These are phyloP conservation scores for Drosophila prolongata DNA, from an alignment of 2,888 invertebrate species.

Conservation along the genomic window DNA sequence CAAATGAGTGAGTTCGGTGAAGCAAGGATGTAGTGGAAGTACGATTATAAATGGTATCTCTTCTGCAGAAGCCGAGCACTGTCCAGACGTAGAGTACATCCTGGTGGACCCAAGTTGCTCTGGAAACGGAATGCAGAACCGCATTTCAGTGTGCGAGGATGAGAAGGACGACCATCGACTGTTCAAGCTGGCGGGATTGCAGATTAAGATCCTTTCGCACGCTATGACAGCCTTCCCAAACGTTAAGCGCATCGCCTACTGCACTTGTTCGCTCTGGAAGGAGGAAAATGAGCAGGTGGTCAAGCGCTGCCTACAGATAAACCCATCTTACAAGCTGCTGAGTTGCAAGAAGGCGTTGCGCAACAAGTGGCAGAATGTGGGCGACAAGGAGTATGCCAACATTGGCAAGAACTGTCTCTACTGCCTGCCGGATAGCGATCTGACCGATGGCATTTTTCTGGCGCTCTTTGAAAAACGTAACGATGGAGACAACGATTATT, in stretches of 20 bases:
- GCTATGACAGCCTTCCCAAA: conserved; percentile 93
- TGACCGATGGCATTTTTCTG: conserved; percentile 97
- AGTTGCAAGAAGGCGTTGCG: conserved; percentile 87
- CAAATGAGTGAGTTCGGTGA: conserved; percentile 85
- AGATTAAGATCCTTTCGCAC: conserved; percentile 93
- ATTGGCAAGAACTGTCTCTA: conserved; percentile 92
- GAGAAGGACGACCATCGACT: conserved; percentile 86
- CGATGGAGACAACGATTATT: conserved; percentile 33
- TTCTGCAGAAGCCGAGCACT: conserved; percentile 65
- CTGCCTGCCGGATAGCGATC: conserved; percentile 90
- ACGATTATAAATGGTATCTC: too few species aligned
- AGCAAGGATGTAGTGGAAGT: too few species aligned
- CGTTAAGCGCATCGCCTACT: conserved; percentile 95
- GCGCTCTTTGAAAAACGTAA: conserved; percentile 91
- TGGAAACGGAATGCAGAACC: conserved; percentile 92
- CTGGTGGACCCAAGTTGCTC: conserved; percentile 99
- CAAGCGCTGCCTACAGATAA: conserved; percentile 76
- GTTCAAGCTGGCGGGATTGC: conserved; percentile 89
- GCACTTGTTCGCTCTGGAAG: conserved; percentile 95
- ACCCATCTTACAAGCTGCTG: conserved; percentile 87
- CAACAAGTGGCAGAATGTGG: conserved; percentile 89
- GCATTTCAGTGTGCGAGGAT: conserved; percentile 85
- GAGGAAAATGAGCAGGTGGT: conserved; percentile 97
- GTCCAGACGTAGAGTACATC: conserved; percentile 91
- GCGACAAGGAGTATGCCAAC: conserved; percentile 87